Base-by-base conservation (phyloP, 2,888 invertebrate species). In the Dolomedes plantarius region DNA sequence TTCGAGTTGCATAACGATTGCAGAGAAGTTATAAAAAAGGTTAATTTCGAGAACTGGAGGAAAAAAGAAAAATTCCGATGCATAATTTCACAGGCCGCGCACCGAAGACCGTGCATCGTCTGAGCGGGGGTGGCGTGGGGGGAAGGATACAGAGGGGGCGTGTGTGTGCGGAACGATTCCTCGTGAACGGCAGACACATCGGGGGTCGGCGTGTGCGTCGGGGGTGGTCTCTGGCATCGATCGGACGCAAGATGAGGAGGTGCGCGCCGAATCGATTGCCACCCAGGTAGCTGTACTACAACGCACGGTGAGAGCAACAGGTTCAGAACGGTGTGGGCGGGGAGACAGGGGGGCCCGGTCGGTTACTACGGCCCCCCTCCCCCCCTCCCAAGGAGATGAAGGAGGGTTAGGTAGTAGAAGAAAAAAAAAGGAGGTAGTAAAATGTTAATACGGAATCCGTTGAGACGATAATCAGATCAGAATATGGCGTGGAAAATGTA, bases 131-230 rank as follows among this genome's bases (percentile, higher is more conserved):
- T 5, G 9, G 23, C 16, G 28, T 6, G 11, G 71, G 28, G 23
- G 27, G 56, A 3, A 6, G 56, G 23, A 3, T 1, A 46, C 16
- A 46, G 2, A 2, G 56, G 23, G 56, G 9, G 16, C 41, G 41
- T 13, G 13, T 46, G 41, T 16, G 23, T 56, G 56, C 23, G 56
- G 56, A 56, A 56, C 56, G 23, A 19, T 56, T 56, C 23, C 23
- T 56, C 56, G 56, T 2, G 56, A 56, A 56, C 98, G 98, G 93
- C 99, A 99, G 93, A 99, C 83, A 99, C 83, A 99, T 99, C 72
- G 99, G 99, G 93, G 99, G 99, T 93, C 99, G 99, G 94, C 99
- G 99, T n/a, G n/a, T n/a, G n/a, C n/a, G n/a, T n/a, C 94, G 99
- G 99, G 89, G 99, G 94, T 90, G 99, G 98, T 93, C 98, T 98